Base-by-base conservation (phyloP, 2,797 vertebrate genomes). In the Chromobotia macracanthus region DNA sequence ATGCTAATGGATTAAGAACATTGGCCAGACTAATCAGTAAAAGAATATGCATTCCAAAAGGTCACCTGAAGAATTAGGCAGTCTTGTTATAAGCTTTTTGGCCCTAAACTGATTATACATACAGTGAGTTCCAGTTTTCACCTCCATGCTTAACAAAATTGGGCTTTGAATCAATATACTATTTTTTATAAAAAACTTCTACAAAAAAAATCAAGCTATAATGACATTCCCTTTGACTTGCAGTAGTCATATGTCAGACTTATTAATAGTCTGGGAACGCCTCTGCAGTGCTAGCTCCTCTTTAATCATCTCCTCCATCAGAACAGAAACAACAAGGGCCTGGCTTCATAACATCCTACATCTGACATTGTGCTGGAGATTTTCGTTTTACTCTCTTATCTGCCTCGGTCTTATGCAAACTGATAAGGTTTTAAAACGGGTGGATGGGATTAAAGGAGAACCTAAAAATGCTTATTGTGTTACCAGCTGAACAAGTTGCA, bases 291-390 rank as follows among this genome's bases (percentile, higher is more conserved):
- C 19, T 18, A 58, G 67, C 58, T 78, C 61, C 66, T 68, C 63
- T 85, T 77, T 83, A 78, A 85, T 85, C 72, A 83, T 73, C 71
- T 77, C 41, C 71, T 77, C 58, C 77, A 83, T 86, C 74, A 70
- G 80, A n/a, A 73, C 53, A n/a, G 67, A 53, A 80, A 84, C 77
- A 73, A 55, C 48, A 41, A 77, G 48, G 72, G 69, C 48, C 75
- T 65, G 76, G 74, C 77, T 80, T 79, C 72, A 77, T 74, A 82
- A 77, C 77, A 75, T 77, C 75, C 74, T 67, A 63, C 50, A 50
- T 80, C 63, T 70, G 75, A 83, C 79, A 81, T 84, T 82, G 72
- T 80, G 66, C 75, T 31, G 35, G 73, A 80, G 79, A 79, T 77
- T 63, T 72, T 69, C 50, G 1, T 58, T 75, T 75, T 28, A 35